These are phyloP conservation scores for Rhinogobio ventralis DNA, from an alignment of 2,797 vertebrate species.

Conservation along the genomic window DNA sequence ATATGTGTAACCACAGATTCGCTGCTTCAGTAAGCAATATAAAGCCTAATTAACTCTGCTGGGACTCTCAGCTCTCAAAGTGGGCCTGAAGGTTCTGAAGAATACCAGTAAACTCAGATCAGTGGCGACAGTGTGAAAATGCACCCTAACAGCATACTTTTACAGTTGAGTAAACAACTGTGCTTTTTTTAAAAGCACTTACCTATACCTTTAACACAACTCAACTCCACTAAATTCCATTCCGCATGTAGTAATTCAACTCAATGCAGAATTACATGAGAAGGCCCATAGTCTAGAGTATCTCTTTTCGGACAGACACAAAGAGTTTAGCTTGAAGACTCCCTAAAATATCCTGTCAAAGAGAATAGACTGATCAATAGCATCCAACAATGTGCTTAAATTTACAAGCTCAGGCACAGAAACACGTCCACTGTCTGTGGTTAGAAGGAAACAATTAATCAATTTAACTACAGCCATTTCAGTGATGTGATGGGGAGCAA, in stretches of 20 bases:
- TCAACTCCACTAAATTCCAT: not conserved
- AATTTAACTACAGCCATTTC: conserved; percentile 47
- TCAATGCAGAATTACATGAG: not conserved
- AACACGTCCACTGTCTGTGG: conserved; percentile 31
- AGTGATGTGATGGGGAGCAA: not conserved
- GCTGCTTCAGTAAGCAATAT: conserved; percentile 59
- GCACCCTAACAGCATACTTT: conserved; percentile 10
- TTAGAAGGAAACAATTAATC: conserved; percentile 43
- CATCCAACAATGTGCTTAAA: conserved; percentile 14
- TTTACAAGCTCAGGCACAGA: conserved; percentile 22
- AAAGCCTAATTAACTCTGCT: conserved; percentile 63
- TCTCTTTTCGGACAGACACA: not conserved
- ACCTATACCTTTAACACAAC: not conserved
- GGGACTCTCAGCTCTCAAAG: conserved; percentile 54
- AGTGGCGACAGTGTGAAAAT: conserved; percentile 44
- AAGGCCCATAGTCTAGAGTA: not conserved
- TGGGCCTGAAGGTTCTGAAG: conserved; percentile 57
- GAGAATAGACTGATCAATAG: conserved; percentile 31
- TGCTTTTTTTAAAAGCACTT: conserved; percentile 4
- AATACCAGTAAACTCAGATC: conserved; percentile 59
- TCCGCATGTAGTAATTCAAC: not conserved
- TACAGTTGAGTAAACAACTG: not conserved
- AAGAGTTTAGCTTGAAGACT: not conserved
- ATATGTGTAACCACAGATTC: conserved; percentile 56
- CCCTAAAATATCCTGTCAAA: conserved; percentile 26